These are phyloP conservation scores for Helicolenus hilgendorfi DNA, from an alignment of 2,797 vertebrate genomes.

Conservation along the genomic window DNA sequence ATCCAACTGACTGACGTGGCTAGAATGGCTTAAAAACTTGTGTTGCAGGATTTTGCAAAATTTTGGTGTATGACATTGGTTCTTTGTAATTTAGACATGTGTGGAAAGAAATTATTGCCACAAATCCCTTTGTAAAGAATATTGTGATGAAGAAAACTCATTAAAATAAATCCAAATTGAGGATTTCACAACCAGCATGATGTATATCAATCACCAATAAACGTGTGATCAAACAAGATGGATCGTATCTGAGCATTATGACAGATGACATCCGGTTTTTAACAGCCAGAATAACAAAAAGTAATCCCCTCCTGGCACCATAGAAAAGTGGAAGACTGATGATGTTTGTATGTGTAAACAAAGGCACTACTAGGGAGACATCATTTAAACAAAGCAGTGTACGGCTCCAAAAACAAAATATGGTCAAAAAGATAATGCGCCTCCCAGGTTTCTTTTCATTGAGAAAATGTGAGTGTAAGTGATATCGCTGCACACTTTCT, in stretches of 20 bases:
- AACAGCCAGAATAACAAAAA: neutral
- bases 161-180: neutral
- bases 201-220: neutral
- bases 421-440: neutral
- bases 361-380: neutral
- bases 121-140: neutral
- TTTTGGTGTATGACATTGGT: neutral
- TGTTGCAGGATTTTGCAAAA: neutral
- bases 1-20: neutral
- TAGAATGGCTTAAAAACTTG: neutral
- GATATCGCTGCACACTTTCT: neutral
- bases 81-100: neutral
- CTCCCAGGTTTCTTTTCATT: neutral
- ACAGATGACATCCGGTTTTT: neutral
- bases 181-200: neutral
- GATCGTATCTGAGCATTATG: neutral
- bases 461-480: constrained; percentile 11
- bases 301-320: neutral
- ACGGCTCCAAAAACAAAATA: neutral
- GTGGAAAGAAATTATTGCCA: neutral
- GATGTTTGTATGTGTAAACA: neutral
- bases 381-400: neutral
- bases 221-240: neutral
- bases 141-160: neutral
- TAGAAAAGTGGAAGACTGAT: neutral